Evolutionary conservation across 2,797 vertebrate species (phyloP).

Genomic region (Podarcis lilfordi): DNA sequence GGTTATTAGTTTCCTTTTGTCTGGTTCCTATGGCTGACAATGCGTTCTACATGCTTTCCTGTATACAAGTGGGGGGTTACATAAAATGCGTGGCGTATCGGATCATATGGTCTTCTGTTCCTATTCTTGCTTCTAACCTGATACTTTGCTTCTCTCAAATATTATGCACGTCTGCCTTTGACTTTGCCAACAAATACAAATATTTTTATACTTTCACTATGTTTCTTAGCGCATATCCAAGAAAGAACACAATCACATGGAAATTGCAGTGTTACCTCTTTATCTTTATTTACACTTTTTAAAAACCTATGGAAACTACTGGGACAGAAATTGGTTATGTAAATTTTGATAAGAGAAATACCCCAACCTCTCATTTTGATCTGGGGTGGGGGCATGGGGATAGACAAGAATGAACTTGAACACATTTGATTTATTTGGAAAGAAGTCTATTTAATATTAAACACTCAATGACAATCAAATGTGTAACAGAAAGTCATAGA

Average conservation of each 20-base stretch:
- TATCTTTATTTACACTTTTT: background rate
- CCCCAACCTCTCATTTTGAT: background rate
- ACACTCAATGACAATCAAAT: conserved; percentile 81
- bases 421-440: conserved; percentile 81
- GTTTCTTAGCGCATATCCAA: background rate
- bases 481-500: conserved; percentile 85
- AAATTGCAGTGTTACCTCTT: background rate
- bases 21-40: background rate
- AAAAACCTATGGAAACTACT: background rate
- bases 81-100: background rate
- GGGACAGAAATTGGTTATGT: background rate
- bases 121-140: background rate
- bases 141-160: background rate
- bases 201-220: background rate
- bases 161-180: background rate
- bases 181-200: background rate
- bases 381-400: background rate
- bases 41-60: background rate
- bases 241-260: background rate
- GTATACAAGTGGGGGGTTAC: background rate
- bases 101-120: background rate
- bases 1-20: background rate
- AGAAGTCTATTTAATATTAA: conserved; percentile 79
- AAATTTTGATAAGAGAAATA: background rate
- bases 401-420: conserved; percentile 61